Evolutionary conservation across 2,888 invertebrate species (phyloP).

Genomic region (Drosophila rubida): DNA sequence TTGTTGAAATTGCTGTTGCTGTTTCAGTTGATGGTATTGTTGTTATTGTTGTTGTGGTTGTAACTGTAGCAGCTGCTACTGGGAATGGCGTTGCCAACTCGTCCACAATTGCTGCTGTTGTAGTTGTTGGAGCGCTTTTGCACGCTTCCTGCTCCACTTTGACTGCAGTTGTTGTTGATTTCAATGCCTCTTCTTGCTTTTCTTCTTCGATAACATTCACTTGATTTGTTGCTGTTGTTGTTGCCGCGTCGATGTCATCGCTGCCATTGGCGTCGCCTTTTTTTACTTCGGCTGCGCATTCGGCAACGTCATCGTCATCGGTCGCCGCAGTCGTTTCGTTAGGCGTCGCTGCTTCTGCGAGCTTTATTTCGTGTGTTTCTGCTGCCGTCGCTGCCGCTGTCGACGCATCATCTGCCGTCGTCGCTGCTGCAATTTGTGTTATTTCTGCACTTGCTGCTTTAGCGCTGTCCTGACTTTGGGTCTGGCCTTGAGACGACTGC

Average conservation of each 20-base stretch:
- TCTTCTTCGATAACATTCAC: constrained; percentile 10
- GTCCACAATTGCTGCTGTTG: neutral
- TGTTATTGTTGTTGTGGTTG: too few species aligned
- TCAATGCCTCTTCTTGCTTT: constrained; percentile 35
- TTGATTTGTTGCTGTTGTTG: constrained; percentile 19
- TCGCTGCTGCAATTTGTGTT: constrained; percentile 28
- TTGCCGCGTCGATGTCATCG: constrained; percentile 24
- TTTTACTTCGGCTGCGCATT: constrained; percentile 21
- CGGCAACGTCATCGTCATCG: constrained; percentile 33
- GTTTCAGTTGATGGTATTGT: neutral
- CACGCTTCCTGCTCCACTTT: constrained; percentile 24
- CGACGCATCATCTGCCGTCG: constrained; percentile 10
- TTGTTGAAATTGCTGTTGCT: constrained; percentile 12
- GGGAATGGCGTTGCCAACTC: neutral
- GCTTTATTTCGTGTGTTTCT: constrained; percentile 12
- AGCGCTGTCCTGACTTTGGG: constrained; percentile 18
- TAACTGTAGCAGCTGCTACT: constrained; percentile 19
- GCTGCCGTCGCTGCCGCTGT: constrained; percentile 1
- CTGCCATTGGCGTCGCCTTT: constrained; percentile 11
- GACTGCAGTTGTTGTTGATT: constrained; percentile 30
- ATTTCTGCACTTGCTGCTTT: constrained; percentile 26
- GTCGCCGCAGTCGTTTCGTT: constrained; percentile 30
- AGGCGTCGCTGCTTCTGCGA: constrained; percentile 22
- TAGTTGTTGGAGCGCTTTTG: constrained; percentile 9
- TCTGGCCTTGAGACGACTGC: constrained; percentile 39